phyloP scores from a whole-genome alignment of 2,888 invertebrate species.

The Scaptomyza caliginosa region DNA sequence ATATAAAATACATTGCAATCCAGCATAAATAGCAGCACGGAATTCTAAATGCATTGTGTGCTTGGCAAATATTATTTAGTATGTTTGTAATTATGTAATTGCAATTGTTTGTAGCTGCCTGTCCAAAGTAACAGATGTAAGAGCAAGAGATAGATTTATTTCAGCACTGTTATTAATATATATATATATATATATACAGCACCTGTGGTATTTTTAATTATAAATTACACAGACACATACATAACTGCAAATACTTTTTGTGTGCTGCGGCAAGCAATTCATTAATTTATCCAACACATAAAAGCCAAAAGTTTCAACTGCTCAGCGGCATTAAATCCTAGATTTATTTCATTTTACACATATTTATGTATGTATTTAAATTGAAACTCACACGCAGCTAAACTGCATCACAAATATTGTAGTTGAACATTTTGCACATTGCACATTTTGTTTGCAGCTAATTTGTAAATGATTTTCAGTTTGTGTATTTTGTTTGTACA shows the following conservation, averaged over 20 bases:
- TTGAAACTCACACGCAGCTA: constrained; percentile 26
- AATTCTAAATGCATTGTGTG: constrained; percentile 3
- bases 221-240: constrained; percentile 34
- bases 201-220: constrained; percentile 47
- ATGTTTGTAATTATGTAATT: constrained; percentile 16
- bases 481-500: constrained; percentile 17
- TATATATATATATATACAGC: too few species aligned
- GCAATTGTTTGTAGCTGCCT: not conserved
- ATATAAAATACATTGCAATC: not conserved
- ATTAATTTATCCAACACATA: constrained; percentile 58
- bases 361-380: constrained; percentile 15
- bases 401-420: constrained; percentile 27
- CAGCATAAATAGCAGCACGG: not conserved
- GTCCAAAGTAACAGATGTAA: not conserved
- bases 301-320: constrained; percentile 62
- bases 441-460: constrained; percentile 52
- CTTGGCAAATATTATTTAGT: not conserved
- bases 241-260: constrained; percentile 3
- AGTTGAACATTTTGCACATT: constrained; percentile 14
- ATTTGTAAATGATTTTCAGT: constrained; percentile 67
- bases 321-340: constrained; percentile 30
- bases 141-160: constrained; percentile 16
- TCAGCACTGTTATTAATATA: constrained; percentile 25
- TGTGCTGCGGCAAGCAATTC: constrained; percentile 46
- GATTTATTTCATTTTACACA: constrained; percentile 30